Percentiles rank a stretch among this genome's conserved stretches.
These are phyloP conservation scores for Cercopithecus hamlyni DNA, from an alignment of 2,797 vertebrate genomes.

Conservation along the genomic window DNA sequence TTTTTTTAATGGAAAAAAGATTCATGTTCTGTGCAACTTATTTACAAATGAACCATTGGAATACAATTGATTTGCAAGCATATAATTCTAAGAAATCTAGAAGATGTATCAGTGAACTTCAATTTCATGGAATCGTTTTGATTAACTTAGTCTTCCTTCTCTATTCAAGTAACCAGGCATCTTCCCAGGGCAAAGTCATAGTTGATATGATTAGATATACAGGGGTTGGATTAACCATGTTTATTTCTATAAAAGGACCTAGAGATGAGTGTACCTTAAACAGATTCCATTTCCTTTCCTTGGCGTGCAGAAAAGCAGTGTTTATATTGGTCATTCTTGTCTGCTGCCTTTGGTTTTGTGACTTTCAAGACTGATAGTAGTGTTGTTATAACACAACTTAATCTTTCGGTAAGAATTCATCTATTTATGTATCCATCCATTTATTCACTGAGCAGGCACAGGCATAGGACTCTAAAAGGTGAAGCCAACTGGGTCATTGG, in stretches of 20 bases:
- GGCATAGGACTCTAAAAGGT: neutral
- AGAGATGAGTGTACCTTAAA: neutral
- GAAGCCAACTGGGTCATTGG: neutral
- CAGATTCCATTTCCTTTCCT: neutral
- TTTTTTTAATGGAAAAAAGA: neutral
- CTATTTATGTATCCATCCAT: neutral
- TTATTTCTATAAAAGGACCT: neutral
- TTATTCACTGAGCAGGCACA: neutral
- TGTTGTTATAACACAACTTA: neutral
- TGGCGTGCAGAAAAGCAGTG: neutral
- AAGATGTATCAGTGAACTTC: slow-evolving; percentile 16
- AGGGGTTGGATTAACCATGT: neutral
- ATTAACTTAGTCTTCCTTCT: slow-evolving; percentile 2
- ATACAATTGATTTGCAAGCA: neutral
- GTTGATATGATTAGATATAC: neutral
- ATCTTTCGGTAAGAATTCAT: neutral
- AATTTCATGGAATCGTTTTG: slow-evolving; percentile 17
- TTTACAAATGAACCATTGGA: slow-evolving; percentile 20
- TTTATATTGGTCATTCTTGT: neutral
- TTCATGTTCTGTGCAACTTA: neutral
- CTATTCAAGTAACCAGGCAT: neutral
- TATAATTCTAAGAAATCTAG: neutral
- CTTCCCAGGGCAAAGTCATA: neutral
- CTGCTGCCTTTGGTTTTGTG: neutral
- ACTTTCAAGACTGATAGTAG: neutral